Conservation (phyloP, 1,140 invertebrate genomes). For the Pteromalus puparum region DNA sequence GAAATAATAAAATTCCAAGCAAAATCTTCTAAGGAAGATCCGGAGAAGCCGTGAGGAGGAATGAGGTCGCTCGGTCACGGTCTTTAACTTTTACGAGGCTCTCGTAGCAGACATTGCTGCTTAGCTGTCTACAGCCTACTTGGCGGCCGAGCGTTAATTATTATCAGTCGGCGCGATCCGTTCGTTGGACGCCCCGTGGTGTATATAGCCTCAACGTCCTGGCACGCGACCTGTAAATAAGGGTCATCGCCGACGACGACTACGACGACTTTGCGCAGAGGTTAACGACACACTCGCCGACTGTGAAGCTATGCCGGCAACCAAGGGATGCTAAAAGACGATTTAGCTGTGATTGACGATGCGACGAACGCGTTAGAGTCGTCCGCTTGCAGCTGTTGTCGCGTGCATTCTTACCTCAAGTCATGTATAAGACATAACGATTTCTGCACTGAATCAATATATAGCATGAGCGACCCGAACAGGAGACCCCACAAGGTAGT, state of each 20-base stretch:
- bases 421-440: too few relatives aligned
- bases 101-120: neutral
- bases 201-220: neutral
- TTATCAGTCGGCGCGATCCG: slow-evolving; percentile 57
- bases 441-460: too few relatives aligned
- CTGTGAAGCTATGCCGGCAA: neutral
- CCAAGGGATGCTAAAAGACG: neutral
- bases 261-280: slow-evolving; percentile 3
- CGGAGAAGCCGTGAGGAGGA: neutral
- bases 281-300: slow-evolving; percentile 16
- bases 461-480: too few relatives aligned
- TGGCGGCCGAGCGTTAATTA: slow-evolving; percentile 60
- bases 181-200: slow-evolving; percentile 43
- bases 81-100: slow-evolving; percentile 67
- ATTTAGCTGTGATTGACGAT: neutral
- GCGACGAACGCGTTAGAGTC: too few relatives aligned
- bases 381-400: neutral
- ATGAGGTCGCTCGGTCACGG: slow-evolving; percentile 61
- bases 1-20: too few relatives aligned
- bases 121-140: neutral
- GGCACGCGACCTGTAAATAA: slow-evolving; percentile 34
- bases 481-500: too few relatives aligned
- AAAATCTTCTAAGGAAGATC: too few relatives aligned
- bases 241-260: neutral
- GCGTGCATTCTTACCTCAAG: neutral